phyloP scores from a whole-genome alignment of 2,113 vertebrate genomes.

The Porphyrio hochstetteri region DNA sequence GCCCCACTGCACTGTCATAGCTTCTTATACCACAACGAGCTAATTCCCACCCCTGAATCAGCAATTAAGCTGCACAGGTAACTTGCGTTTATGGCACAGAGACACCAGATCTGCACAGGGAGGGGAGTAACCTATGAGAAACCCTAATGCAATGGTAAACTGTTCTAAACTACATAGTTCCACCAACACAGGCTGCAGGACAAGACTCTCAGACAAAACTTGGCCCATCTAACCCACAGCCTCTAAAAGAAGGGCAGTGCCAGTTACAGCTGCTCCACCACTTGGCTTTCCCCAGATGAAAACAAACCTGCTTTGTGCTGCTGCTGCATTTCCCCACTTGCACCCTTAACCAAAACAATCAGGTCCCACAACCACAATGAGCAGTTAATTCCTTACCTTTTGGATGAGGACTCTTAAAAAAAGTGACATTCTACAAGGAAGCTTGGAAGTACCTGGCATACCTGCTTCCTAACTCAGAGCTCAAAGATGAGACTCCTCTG shows the following conservation, averaged over 20 bases:
- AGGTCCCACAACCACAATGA: background rate
- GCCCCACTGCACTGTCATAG: background rate
- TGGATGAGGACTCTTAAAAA: background rate
- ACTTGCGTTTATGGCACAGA: background rate
- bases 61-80: background rate
- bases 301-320: background rate
- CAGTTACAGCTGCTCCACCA: accelerated
- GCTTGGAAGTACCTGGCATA: background rate
- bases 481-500: background rate
- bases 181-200: background rate
- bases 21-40: background rate
- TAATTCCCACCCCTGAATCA: background rate
- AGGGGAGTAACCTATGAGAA: background rate
- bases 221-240: background rate
- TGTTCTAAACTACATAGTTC: background rate
- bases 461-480: background rate
- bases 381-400: background rate
- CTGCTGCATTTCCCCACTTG: background rate
- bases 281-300: background rate
- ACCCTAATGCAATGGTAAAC: background rate
- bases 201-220: background rate
- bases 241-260: background rate
- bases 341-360: background rate
- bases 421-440: background rate
- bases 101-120: background rate